Base-by-base conservation (phyloP, 2,888 invertebrate genomes). In the Torymus texanus region DNA sequence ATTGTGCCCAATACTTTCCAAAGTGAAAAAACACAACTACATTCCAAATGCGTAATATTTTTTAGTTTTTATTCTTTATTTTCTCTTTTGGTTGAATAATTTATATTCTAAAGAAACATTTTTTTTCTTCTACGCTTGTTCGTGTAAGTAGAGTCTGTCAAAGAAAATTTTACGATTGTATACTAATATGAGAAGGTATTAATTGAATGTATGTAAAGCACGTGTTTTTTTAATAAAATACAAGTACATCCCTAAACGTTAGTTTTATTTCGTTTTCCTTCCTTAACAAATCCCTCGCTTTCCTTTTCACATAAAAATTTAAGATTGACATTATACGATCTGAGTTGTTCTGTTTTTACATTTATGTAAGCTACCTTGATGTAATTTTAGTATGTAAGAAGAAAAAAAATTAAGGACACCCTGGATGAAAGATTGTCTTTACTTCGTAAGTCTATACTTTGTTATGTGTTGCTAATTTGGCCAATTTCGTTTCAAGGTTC, bases 221-320 rank as follows among this genome's bases (percentile, higher is more conserved):
- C 65, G 70, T 78, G 75, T 41, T 81, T 80, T 78, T 76, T 65
- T 56, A 78, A 81, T 81, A 81, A 81, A 81, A 81, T 78, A 80
- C 66, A 62, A 81, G 72, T 62, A 62, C 77, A 77, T 74, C 68
- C 56, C 65, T 50, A 61, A 14, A 56, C 18, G 16, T 21, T 16
- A 8, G 41, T 21, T 59, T 74, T 5, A 21, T 21, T 59, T 50
- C 41, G 14, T 5, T 50, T 58, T 16, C 18, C 24, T 66, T 66
- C 5, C 18, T 11, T 66, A 8, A 41, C 5, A 41, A 8, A 8
- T 41, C 10, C 29, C 41, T 41, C 41, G 8, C 41, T 41, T 41
- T 41, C 5, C 8, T 29, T 41, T 41, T 41, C 5, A 41, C 1
- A 41, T 29, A 5, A 29, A 29, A 29, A 29, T 29, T 0, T 29